Percentiles rank a stretch among this genome's conserved stretches.
These are phyloP conservation scores for Ctenoplectra terminalis DNA, from an alignment of 1,140 invertebrate genomes.

Conservation along the genomic window DNA sequence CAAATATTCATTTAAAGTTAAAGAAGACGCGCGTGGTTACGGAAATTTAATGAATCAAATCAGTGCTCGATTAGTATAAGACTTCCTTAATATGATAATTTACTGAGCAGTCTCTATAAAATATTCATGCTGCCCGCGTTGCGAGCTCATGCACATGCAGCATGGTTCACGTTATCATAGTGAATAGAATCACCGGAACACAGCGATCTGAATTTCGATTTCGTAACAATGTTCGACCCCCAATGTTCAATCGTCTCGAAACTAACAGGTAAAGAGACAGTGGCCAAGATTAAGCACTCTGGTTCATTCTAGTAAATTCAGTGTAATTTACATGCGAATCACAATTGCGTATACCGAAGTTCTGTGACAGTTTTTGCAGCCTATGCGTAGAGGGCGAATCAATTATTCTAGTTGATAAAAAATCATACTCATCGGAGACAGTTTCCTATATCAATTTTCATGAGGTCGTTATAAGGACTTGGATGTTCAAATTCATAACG, in stretches of 20 bases:
- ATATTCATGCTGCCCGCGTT: too few relatives aligned
- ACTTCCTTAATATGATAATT: too few relatives aligned
- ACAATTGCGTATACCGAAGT: neutral
- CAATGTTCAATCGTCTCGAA: constrained; percentile 7
- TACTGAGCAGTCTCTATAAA: too few relatives aligned
- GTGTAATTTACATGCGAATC: neutral
- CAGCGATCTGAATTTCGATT: neutral
- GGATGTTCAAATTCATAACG: too few relatives aligned
- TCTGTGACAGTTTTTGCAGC: neutral
- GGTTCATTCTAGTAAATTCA: neutral
- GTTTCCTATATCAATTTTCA: too few relatives aligned
- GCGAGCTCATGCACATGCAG: neutral
- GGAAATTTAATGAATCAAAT: too few relatives aligned
- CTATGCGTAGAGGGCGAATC: neutral
- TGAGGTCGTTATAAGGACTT: too few relatives aligned
- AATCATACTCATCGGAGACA: too few relatives aligned
- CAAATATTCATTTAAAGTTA: too few relatives aligned
- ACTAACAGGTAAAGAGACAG: constrained; percentile 10
- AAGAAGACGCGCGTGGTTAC: too few relatives aligned
- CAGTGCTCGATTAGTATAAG: too few relatives aligned
- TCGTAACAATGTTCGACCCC: neutral
- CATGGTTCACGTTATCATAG: neutral
- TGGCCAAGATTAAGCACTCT: neutral
- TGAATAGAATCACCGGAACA: neutral
- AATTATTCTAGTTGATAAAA: too few relatives aligned